These are phyloP conservation scores for Phrynocephalus versicolor DNA, from an alignment of 2,113 vertebrate genomes.

Conservation along the genomic window DNA sequence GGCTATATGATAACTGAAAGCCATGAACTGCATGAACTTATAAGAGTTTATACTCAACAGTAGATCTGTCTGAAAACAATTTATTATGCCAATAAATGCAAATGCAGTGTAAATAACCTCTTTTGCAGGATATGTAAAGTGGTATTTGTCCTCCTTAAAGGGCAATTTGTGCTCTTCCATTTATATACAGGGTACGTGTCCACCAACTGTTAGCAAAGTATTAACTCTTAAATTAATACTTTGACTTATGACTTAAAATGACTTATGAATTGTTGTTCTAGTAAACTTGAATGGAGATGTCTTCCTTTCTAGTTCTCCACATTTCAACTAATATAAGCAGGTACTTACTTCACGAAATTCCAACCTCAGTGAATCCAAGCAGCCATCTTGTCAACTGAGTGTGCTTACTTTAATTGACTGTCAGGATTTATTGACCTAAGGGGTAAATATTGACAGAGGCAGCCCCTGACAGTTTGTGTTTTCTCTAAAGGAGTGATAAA, in stretches of 20 bases:
- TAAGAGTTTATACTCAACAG: background rate
- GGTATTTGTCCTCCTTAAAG: background rate
- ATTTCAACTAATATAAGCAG: slow-evolving; percentile 23
- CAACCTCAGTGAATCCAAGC: background rate
- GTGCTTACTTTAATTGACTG: slow-evolving; percentile 51
- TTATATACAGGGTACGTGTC: fast-evolving
- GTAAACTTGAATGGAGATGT: slow-evolving; percentile 1
- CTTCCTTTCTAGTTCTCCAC: background rate
- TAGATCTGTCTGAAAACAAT: slow-evolving; percentile 25
- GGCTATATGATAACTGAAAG: background rate
- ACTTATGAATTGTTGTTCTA: background rate
- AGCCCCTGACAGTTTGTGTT: background rate
- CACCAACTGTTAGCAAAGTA: background rate
- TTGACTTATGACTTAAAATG: too few species aligned
- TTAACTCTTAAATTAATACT: background rate
- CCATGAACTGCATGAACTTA: background rate
- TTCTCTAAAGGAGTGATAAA: slow-evolving; percentile 22
- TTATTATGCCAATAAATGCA: background rate
- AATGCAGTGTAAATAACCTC: background rate
- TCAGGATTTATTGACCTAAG: slow-evolving; percentile 49
- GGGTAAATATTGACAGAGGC: slow-evolving; percentile 28
- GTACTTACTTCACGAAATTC: slow-evolving; percentile 23
- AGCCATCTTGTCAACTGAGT: background rate
- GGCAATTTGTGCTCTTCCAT: fast-evolving
- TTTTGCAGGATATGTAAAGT: background rate